Evolutionary conservation across 2,113 vertebrate species (phyloP), one percentile per base, ranked within the genome.

Genomic region (Donacobius atricapilla): DNA sequence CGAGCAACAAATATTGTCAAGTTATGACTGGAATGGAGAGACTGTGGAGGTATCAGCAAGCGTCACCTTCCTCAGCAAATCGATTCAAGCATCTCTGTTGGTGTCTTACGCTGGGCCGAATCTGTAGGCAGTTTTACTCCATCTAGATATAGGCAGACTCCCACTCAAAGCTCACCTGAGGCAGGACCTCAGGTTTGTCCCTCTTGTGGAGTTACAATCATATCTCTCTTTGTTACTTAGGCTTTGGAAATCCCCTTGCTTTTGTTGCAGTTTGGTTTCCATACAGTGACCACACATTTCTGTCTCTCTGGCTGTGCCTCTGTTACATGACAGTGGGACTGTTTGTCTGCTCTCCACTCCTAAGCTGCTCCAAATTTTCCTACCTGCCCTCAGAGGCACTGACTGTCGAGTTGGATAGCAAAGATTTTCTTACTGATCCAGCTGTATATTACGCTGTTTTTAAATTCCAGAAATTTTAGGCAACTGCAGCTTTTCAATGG

Each of bases 161-260:
- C 57, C 76, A 50, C 86, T 71, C 83, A 90, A 93, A 89, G 76
- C 78, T 94, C 81, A 53, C 88, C 96, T 95, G 97, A 94, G 95
- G 97, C 95, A 91, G 95, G 93, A 92, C 94, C 97, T 97, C 93
- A 64, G 92, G 65, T 89, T 84, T 93, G 64, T 89, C 72, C 86
- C 80, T 96, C 93, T 89, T 96, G 83, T 84, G 88, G 87, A 93
- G 93, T 97, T 96, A 94, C 14, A 44, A 76, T 93, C 72, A 17
- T 56, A 89, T 89, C 83, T 96, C 94, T 95, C 93, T 95, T 57
- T 40, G 70, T 96, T 89, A 73, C 92, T 87, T 73, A 77, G 79
- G 81, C 94, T 89, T 82, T 92, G 81, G 81, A 82, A 90, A 90
- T 82, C 63, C 30, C 65, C 47, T 70, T 57, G 83, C 23, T 78